These are phyloP conservation scores for Hapalemur alaotrensis DNA, from an alignment of 2,797 vertebrate genomes.

Conservation along the genomic window DNA sequence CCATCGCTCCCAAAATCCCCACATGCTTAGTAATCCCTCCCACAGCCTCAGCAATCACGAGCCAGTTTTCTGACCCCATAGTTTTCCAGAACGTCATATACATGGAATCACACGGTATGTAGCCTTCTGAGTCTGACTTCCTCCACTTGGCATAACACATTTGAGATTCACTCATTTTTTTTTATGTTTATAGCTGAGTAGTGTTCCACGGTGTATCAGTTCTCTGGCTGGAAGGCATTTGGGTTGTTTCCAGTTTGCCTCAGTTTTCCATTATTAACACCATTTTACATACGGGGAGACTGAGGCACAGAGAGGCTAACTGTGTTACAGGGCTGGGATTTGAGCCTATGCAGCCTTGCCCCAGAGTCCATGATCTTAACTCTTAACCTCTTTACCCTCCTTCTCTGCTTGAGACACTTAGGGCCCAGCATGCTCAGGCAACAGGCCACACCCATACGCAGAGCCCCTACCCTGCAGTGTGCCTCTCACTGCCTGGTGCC, in stretches of 20 bases:
- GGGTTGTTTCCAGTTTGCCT: background rate
- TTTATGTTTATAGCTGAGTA: fast-evolving
- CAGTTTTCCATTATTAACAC: background rate
- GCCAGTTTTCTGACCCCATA: background rate
- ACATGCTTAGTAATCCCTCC: no score
- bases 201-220: fast-evolving
- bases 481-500: no score
- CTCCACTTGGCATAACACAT: fast-evolving
- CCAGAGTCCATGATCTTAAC: background rate
- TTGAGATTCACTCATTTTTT: fast-evolving
- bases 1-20: background rate
- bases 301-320: background rate
- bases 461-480: background rate
- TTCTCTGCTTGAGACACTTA: background rate
- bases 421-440: background rate
- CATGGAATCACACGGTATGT: fast-evolving
- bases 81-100: background rate
- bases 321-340: background rate
- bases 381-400: background rate
- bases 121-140: background rate
- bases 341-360: background rate
- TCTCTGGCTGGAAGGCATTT: background rate
- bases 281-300: background rate
- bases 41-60: fast-evolving
- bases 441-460: background rate